phyloP scores from a whole-genome alignment of 2,888 invertebrate genomes.

The Spialia ferax region DNA sequence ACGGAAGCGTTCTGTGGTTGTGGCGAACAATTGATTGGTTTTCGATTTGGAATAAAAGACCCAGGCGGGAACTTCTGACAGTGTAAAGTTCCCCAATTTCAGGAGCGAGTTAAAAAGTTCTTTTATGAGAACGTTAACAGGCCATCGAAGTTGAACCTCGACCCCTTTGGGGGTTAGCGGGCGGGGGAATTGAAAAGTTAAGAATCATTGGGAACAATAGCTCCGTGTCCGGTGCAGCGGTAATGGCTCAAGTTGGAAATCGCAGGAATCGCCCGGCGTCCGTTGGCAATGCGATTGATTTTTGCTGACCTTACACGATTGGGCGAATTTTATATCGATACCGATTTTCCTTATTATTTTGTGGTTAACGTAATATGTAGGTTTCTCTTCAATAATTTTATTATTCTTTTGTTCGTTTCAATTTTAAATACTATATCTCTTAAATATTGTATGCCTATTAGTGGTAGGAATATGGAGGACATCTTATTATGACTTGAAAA shows the following conservation, averaged over 20 bases:
- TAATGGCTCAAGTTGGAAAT: slow-evolving; percentile 25
- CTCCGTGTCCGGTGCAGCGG: not conserved
- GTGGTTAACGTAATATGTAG: not conserved
- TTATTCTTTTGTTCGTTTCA: too few species aligned
- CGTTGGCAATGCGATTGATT: slow-evolving; percentile 6
- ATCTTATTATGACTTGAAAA: too few species aligned
- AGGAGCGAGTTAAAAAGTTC: slow-evolving; percentile 49
- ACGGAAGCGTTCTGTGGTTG: slow-evolving; percentile 12
- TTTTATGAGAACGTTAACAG: slow-evolving; percentile 53
- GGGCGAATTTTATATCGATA: not conserved
- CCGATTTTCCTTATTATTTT: not conserved
- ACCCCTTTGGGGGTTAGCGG: slow-evolving; percentile 24
- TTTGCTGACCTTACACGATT: slow-evolving; percentile 1
- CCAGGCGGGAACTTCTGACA: slow-evolving; percentile 28
- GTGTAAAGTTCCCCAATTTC: slow-evolving; percentile 36
- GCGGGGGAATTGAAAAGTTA: slow-evolving; percentile 38
- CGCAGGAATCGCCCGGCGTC: slow-evolving; percentile 4
- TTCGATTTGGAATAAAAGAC: slow-evolving; percentile 5
- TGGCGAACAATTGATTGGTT: slow-evolving; percentile 17
- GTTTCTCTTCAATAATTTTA: too few species aligned
- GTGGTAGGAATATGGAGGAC: too few species aligned
- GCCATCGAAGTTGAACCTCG: slow-evolving; percentile 54
- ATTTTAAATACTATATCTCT: too few species aligned
- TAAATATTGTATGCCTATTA: too few species aligned
- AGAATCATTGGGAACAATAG: slow-evolving; percentile 37